These are phyloP conservation scores for Bombus difficillimus DNA, from an alignment of 1,140 invertebrate species.

Conservation along the genomic window DNA sequence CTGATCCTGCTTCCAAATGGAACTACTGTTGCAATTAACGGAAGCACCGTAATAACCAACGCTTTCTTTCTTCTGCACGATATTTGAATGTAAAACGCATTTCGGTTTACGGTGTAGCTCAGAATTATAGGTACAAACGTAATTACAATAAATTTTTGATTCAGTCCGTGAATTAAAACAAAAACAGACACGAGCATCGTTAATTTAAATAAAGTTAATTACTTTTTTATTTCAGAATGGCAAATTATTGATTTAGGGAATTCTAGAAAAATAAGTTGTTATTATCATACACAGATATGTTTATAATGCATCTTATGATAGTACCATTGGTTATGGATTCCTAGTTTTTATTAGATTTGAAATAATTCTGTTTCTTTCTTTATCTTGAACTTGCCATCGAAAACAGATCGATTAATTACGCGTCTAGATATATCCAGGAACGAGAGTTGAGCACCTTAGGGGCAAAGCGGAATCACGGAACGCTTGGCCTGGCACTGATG, in stretches of 20 bases:
- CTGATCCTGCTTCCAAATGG: background rate
- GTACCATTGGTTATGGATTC: no score
- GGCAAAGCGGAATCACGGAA: conserved; percentile 65
- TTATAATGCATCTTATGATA: no score
- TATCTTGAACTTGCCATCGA: background rate
- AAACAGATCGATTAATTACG: background rate
- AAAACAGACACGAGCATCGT: no score
- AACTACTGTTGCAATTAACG: background rate
- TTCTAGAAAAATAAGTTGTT: no score
- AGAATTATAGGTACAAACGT: no score
- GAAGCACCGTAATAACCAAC: background rate
- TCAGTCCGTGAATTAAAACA: background rate
- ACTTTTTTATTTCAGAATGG: no score
- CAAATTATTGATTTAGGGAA: background rate
- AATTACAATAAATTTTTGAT: background rate
- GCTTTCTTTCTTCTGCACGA: background rate
- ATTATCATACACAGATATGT: background rate
- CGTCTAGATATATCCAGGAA: background rate
- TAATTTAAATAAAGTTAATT: conserved; percentile 6
- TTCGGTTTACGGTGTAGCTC: background rate
- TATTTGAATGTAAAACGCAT: background rate
- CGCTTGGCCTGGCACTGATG: conserved; percentile 65
- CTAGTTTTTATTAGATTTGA: no score
- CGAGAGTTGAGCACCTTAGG: conserved; percentile 71
- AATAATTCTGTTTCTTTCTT: no score